Percentiles rank a stretch among this genome's conserved stretches.
Evolutionary conservation across 2,113 vertebrate genomes (phyloP).

Genomic region (Lontra canadensis): DNA sequence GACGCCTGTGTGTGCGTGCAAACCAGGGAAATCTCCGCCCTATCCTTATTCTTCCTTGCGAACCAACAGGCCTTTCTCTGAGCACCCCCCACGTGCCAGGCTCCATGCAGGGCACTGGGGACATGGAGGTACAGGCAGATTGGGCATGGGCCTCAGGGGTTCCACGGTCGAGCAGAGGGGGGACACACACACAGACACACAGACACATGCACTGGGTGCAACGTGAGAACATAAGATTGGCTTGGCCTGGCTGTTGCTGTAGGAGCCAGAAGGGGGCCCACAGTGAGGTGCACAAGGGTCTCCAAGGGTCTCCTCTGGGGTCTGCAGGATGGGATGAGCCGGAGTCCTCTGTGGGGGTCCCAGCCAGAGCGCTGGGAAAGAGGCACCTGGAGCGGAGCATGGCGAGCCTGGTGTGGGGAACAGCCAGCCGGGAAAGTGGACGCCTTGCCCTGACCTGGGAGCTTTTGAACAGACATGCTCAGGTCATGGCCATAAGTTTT

Average conservation of each 20-base stretch:
- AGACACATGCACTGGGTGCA: background rate
- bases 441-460: background rate
- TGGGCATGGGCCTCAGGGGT: background rate
- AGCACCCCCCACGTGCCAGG: background rate
- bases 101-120: background rate
- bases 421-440: rapidly evolving
- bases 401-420: background rate
- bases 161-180: background rate
- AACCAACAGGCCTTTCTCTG: conserved; percentile 32
- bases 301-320: background rate
- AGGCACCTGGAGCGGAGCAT: background rate
- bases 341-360: background rate
- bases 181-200: no score
- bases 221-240: background rate
- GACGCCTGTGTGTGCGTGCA: background rate
- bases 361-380: background rate
- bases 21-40: background rate
- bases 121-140: background rate
- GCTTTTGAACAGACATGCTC: background rate
- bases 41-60: background rate
- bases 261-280: background rate
- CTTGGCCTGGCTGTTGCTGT: background rate
- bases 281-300: background rate
- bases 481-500: background rate
- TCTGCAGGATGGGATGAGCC: background rate